A percentile compares a stretch with the other conserved stretches of the same genome.
Evolutionary conservation across 2,888 invertebrate genomes (phyloP).

Genomic region (Troides oblongomaculatus): DNA sequence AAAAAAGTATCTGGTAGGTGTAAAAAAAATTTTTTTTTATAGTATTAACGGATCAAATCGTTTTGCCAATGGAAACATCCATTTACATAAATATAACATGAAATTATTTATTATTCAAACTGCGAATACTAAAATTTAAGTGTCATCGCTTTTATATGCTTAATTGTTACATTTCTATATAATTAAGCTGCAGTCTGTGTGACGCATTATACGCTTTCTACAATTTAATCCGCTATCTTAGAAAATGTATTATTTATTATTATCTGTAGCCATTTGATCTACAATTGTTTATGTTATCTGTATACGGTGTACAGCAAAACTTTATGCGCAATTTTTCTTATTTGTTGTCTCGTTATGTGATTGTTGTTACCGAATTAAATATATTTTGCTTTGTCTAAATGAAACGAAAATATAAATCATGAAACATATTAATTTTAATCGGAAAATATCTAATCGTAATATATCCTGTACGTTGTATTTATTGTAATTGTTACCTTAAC

Average conservation of each 20-base stretch:
- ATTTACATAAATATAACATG: too few species aligned
- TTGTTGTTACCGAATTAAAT: not conserved
- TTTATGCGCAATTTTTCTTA: not conserved
- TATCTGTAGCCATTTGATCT: not conserved
- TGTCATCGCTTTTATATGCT: too few species aligned
- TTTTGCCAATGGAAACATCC: too few species aligned
- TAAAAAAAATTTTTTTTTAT: too few species aligned
- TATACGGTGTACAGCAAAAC: not conserved
- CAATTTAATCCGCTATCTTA: not conserved
- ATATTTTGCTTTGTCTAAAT: conserved; percentile 3
- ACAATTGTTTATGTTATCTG: not conserved
- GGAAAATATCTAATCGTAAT: not conserved
- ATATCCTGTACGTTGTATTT: conserved; percentile 9
- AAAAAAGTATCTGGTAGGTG: too few species aligned
- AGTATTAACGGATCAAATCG: too few species aligned
- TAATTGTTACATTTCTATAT: too few species aligned
- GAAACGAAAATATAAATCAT: conserved; percentile 1
- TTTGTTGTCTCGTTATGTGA: not conserved
- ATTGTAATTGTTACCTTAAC: conserved; percentile 26
- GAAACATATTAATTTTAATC: conserved; percentile 8
- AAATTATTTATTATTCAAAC: too few species aligned
- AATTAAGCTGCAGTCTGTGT: not conserved
- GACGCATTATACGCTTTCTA: not conserved
- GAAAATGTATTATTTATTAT: not conserved
- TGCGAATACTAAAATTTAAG: too few species aligned